Base-by-base conservation (phyloP, 2,888 invertebrate genomes). In the Drosophila anceps region DNA sequence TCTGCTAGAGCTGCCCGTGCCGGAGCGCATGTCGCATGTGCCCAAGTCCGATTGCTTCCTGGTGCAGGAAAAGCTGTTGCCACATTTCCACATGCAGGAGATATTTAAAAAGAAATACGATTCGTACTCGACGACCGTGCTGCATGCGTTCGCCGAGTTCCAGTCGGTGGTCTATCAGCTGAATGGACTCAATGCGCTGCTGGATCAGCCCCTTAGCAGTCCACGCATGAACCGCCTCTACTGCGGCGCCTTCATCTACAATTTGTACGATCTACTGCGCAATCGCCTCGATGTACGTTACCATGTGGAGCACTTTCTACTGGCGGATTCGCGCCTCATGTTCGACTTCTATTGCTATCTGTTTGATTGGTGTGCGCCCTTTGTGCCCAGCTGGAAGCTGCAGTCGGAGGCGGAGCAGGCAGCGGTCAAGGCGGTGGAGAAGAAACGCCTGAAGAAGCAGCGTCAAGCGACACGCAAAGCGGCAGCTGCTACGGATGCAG, bases 191-290 rank as follows among this genome's bases (percentile, higher is more conserved):
- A 97, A 97, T 93, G 93, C 93, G 1, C 87, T 97, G 43, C 94
- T 97, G 58, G 93, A 94, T 65, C 93, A 92, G 66, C 95, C 96
- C 0, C 95, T 95, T 85, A 89, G 93, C 39, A 92, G 93, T 75
- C 94, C 95, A 44, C 92, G 93, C 41, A 94, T 96, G 86, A 94
- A 94, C n/a, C 94, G 95, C 82, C 93, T 95, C 72, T 96, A 94
- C 79, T 96, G 96, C 92, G 97, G 97, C 0, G 96, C 96, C 0
- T 95, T 97, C 92, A 91, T 96, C 1, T 97, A 97, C 84, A 97
- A 97, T 93, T 92, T 96, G 31, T 95, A 95, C 67, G 92, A 93
- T 33, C 95, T 95, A 92, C 93, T 97, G 54, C 94, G 94, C 70
- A 94, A 93, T 73, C 94, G 95, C 27, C 73, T 90, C 0, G 94